Base-by-base conservation (phyloP, 2,888 invertebrate genomes). In the Mythimna loreyi region DNA sequence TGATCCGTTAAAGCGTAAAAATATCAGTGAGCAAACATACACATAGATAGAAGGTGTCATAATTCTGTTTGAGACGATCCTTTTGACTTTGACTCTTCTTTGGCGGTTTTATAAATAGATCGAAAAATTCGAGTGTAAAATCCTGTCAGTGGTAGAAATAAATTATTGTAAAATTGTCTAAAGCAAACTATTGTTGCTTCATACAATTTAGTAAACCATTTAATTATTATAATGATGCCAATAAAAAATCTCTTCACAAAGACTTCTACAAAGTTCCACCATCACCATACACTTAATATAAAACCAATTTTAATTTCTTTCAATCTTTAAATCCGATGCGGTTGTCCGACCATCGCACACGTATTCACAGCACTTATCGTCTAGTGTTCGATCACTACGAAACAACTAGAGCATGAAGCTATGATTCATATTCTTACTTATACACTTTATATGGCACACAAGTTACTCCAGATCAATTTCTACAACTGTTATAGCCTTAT, bases 401-500 rank as follows among this genome's bases (percentile, higher is more conserved):
- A 36, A 3, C 45, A 70, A 75, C 36, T 63, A 56, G 77, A 75
- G 65, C 80, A 21, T 71, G 62, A 57, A 57, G 25, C 28, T 43
- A 66, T 59, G 40, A 75, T 70, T 65, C 57, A 68, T 74, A 67
- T 55, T 63, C 36, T 62, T 21, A 43, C 49, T 66, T 11, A 56
- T 11, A 57, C 56, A 40, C 21, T 49, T 23, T 21, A n/a, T 33
- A n/a, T 40, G 52, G 21, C 56, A 25, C 19, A 28, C 43, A 56
- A 62, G 50, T 52, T 43, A 21, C 50, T 23, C 25, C 13, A 30
- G 45, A 66, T 45, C 47, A 53, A 66, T 80, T 75, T 70, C 70
- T 74, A 57, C 62, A 79, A 68, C 50, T 74, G 63, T 67, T 69
- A 75, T 56, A 33, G 61, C 25, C 50, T 63, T 65, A 74, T 65